Conservation (phyloP, 1,140 invertebrate genomes). For the Panagrolaimus sp. region DNA sequence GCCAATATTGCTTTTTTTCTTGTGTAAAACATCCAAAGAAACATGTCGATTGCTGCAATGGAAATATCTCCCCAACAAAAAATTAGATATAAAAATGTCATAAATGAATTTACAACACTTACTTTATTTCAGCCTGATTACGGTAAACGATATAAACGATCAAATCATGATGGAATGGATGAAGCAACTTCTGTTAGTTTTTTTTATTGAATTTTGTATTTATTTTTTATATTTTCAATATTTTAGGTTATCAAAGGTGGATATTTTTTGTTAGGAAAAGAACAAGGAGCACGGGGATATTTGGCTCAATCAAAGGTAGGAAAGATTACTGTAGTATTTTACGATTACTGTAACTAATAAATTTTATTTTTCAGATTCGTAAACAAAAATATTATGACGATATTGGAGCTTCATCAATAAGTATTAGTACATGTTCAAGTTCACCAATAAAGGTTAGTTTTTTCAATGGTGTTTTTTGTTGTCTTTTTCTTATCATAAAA, state of each 20-base stretch:
- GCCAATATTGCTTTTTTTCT: not conserved
- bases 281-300: not conserved
- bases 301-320: not conserved
- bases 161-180: not conserved
- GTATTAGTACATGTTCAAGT: constrained; percentile 1
- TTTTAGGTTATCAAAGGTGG: not conserved
- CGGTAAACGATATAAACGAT: not conserved
- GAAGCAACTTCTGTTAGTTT: not conserved
- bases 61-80: constrained; percentile 1
- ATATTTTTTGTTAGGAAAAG: not conserved
- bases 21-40: not conserved
- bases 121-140: not conserved
- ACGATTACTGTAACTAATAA: no score
- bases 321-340: no score
- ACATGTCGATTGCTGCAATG: not conserved
- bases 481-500: no score
- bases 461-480: no score
- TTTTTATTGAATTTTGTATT: not conserved
- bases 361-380: not conserved
- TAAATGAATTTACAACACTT: constrained; percentile 1
- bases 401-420: not conserved
- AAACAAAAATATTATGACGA: constrained; percentile 5
- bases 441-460: not conserved
- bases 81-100: not conserved
- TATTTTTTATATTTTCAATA: not conserved